Evolutionary conservation across 2,797 vertebrate genomes (phyloP), one percentile per base, ranked within the genome.

Genomic region (Danio choprae): DNA sequence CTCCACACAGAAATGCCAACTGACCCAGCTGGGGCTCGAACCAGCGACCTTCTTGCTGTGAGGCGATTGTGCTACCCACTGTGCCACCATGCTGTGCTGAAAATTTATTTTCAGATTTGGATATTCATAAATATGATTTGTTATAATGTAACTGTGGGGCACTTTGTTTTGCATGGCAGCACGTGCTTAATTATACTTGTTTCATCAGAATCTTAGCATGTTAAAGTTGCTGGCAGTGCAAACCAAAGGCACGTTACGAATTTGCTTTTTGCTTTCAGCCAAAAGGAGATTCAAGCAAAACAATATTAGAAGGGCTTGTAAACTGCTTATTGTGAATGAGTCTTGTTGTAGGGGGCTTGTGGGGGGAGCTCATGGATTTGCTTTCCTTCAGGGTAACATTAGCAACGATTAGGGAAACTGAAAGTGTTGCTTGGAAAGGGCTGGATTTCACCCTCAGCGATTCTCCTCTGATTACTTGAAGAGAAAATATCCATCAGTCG

Each of bases 381-480:
- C 60, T 77, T 73, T 51, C 59, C 72, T 84, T 56, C 59, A 15
- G 53, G 36, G 60, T 38, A 40, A 55, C 48, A 69, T 84, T 84
- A 81, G 38, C 69, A 50, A 40, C 58, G 46, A 79, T 81, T 64
- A 78, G 50, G 59, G 43, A 74, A 78, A 74, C 60, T 50, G 46
- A 69, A 79, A 69, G 53, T 65, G 64, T 78, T 62, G 62, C 12
- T 77, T 20, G 63, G 38, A 77, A 60, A 15, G 36, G 40, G 22
- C 53, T 63, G n/a, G 4, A 58, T 62, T 63, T 70, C 56, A 60
- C 73, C 29, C 55, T 77, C 36, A 74, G 62, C 59, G 64, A 40
- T 68, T 74, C 22, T 59, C 56, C 58, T 74, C 58, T 74, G 46
- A 74, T 50, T 74, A 63, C 72, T 74, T 48, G 44, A 64, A 64